Conservation (phyloP, 2,797 vertebrate species). For the Chelidonichthys spinosus region DNA sequence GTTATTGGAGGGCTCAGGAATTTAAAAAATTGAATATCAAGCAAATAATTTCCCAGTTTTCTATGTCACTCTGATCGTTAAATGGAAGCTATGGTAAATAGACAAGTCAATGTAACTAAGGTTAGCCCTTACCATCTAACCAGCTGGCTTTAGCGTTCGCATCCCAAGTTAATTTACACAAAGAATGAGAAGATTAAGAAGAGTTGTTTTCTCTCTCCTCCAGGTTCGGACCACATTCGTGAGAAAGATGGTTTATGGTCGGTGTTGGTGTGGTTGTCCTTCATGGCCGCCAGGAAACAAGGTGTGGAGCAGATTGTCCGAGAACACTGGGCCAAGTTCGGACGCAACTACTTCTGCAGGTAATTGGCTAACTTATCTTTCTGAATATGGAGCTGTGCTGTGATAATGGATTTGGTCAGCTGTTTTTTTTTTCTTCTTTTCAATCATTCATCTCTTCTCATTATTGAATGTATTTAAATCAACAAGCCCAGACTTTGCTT, state of each 20-base stretch:
- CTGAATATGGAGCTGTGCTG: not conserved
- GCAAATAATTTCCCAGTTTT: not conserved
- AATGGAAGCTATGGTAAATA: not conserved
- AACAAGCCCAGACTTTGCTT: not conserved
- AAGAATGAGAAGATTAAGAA: conserved; percentile 7
- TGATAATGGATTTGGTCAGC: not conserved
- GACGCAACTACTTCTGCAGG: conserved; percentile 98
- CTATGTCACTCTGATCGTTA: not conserved
- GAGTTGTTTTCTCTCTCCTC: conserved; percentile 23
- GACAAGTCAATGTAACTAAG: not conserved
- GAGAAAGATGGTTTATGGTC: conserved; percentile 99
- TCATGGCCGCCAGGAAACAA: conserved; percentile 92
- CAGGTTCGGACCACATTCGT: conserved; percentile 97
- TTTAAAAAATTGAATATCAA: not conserved
- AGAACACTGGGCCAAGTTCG: conserved; percentile 96
- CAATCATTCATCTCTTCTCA: not conserved
- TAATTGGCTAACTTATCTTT: conserved; percentile 64
- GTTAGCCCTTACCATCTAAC: not conserved
- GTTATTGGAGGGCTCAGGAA: not conserved
- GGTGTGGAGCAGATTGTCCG: conserved; percentile 93
- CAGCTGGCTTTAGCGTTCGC: not conserved
- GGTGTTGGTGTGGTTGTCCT: conserved; percentile 96
- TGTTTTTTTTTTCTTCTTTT: not conserved
- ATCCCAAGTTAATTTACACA: not conserved
- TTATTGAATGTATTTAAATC: conserved; percentile 20